A percentile compares a stretch with the other conserved stretches of the same genome.
Conservation (phyloP, 2,113 vertebrate genomes). For the Melanocharis versteri region DNA sequence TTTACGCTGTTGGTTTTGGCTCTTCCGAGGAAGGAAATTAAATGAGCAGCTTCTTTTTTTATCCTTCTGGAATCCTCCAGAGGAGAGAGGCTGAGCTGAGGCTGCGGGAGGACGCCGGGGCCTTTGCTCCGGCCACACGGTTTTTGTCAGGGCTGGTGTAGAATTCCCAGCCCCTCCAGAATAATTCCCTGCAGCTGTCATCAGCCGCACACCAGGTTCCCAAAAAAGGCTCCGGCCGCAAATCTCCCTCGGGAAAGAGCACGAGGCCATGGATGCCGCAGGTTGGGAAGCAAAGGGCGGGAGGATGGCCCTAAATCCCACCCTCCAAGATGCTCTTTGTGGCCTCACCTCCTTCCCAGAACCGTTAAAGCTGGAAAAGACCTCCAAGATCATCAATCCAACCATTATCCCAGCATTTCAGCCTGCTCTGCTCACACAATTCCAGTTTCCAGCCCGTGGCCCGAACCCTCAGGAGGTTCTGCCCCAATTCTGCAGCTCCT, state of each 20-base stretch:
- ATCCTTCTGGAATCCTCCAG: constrained; percentile 27
- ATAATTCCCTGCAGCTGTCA: constrained; percentile 29
- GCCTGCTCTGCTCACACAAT: background rate
- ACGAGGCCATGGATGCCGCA: background rate
- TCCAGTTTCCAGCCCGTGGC: background rate
- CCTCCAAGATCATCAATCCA: background rate
- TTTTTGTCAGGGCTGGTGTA: background rate
- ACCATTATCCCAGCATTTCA: background rate
- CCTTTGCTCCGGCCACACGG: background rate
- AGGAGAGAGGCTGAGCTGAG: background rate
- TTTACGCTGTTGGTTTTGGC: constrained; percentile 58
- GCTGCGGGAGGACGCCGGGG: background rate
- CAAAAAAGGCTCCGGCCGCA: background rate
- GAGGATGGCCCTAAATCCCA: background rate
- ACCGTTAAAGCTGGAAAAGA: background rate
- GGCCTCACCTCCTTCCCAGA: background rate
- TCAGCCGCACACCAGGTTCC: constrained; percentile 1
- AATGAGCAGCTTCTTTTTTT: constrained; percentile 46
- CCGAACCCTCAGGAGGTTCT: background rate
- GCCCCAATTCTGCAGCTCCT: background rate
- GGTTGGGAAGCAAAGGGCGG: background rate
- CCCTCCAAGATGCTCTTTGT: rapidly evolving
- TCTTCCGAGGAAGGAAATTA: constrained; percentile 39
- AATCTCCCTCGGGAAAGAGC: background rate
- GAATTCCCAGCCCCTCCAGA: background rate